A percentile compares a stretch with the other conserved stretches of the same genome.
Conservation (phyloP, 2,888 invertebrate species). For the Quadroppia sp. region DNA sequence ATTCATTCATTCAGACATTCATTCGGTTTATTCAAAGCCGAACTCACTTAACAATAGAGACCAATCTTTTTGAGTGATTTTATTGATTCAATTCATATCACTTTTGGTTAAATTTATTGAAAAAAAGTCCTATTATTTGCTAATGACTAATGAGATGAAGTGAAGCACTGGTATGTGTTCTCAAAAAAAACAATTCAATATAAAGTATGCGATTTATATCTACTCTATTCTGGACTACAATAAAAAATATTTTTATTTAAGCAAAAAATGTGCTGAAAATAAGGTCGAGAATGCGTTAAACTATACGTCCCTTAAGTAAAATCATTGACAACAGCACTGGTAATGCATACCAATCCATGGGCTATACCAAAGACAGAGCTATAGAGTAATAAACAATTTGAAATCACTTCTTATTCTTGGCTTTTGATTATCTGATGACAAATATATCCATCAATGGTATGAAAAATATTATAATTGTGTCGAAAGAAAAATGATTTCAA, state of each 20-base stretch:
- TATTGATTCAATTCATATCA: background rate
- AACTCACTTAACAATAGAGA: background rate
- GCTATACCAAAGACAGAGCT: background rate
- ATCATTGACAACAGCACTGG: background rate
- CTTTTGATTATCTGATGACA: slow-evolving; percentile 10
- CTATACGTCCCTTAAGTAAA: background rate
- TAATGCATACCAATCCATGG: background rate
- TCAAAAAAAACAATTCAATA: background rate
- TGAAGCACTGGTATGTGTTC: background rate
- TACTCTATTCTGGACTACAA: background rate
- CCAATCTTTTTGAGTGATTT: background rate
- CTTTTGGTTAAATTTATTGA: background rate
- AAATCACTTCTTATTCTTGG: too few relatives aligned
- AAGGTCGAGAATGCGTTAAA: background rate
- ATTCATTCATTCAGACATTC: background rate
- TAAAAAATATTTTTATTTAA: background rate
- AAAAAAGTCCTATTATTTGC: background rate
- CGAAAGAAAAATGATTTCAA: too few relatives aligned
- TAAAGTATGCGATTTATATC: background rate
- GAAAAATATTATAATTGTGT: too few relatives aligned
- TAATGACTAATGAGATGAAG: background rate
- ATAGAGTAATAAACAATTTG: background rate
- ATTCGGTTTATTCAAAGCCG: background rate
- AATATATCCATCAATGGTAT: slow-evolving; percentile 20
- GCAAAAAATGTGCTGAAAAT: background rate